A percentile compares a stretch with the other conserved stretches of the same genome.
Conservation (phyloP, 2,113 vertebrate genomes). For the Elephantulus edwardii region DNA sequence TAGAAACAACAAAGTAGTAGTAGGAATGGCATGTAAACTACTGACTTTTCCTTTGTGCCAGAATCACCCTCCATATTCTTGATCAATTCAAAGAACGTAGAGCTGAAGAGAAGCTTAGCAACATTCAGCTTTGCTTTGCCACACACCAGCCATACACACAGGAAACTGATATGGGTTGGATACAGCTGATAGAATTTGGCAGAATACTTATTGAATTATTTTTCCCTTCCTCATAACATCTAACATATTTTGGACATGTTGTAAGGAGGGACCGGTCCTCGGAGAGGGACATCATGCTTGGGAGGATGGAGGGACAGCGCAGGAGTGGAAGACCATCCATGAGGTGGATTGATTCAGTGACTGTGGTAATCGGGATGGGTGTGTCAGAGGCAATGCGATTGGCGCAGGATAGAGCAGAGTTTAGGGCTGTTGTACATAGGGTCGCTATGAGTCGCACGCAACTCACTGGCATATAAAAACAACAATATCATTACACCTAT, state of each 20-base stretch:
- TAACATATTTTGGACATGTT: too few species aligned
- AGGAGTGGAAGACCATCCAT: too few species aligned
- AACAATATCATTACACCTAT: slow-evolving; percentile 78
- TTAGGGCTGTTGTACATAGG: too few species aligned
- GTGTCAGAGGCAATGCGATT: too few species aligned
- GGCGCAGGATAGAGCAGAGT: too few species aligned
- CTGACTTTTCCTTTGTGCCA: neutral
- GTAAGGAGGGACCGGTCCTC: too few species aligned
- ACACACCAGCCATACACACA: slow-evolving; percentile 48
- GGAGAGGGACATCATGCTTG: too few species aligned
- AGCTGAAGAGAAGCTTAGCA: slow-evolving; percentile 2
- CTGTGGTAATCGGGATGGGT: too few species aligned
- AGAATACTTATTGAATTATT: slow-evolving; percentile 73
- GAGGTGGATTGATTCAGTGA: too few species aligned
- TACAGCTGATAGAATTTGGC: slow-evolving; percentile 73
- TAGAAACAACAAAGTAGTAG: neutral
- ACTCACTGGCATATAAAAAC: too few species aligned
- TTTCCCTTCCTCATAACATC: slow-evolving; percentile 56
- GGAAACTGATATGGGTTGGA: slow-evolving; percentile 67
- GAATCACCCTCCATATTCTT: slow-evolving; percentile 14
- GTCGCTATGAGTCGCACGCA: too few species aligned
- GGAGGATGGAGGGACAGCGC: too few species aligned
- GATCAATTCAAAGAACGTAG: neutral
- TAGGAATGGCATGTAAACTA: neutral
- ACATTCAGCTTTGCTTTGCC: neutral